A percentile compares a stretch with the other conserved stretches of the same genome.
Evolutionary conservation across 1,140 invertebrate genomes (phyloP).

Genomic region (Bilobella aurantiaca): DNA sequence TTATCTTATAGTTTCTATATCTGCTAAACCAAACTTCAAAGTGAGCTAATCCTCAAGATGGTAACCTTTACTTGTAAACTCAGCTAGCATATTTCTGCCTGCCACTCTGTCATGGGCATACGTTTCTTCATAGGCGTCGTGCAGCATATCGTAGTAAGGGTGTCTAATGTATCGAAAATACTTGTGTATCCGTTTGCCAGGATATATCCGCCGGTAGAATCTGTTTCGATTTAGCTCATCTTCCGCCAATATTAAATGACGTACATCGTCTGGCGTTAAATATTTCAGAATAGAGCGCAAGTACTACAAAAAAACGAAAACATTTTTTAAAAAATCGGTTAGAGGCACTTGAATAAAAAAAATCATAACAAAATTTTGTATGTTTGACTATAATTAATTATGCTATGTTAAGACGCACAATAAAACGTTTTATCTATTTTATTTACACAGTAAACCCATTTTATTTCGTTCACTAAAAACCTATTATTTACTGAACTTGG

Average conservation of each 20-base stretch:
- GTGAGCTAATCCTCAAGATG: too few species aligned
- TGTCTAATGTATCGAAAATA: background rate
- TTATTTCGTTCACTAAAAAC: too few species aligned
- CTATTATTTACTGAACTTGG: too few species aligned
- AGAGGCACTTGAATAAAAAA: too few species aligned
- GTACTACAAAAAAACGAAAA: conserved; percentile 51
- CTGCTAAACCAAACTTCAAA: too few species aligned
- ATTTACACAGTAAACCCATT: too few species aligned
- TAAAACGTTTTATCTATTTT: too few species aligned
- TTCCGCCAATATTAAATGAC: conserved; percentile 71
- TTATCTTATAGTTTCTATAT: too few species aligned
- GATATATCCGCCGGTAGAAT: background rate
- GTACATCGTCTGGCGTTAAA: conserved; percentile 76
- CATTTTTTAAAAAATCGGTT: too few species aligned
- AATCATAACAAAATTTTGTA: too few species aligned
- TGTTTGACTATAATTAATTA: too few species aligned
- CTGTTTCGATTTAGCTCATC: conserved; percentile 72
- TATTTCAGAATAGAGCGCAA: conserved; percentile 59
- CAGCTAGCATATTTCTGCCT: background rate
- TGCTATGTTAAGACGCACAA: too few species aligned
- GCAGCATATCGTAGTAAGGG: background rate
- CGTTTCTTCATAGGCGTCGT: background rate
- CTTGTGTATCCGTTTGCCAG: background rate
- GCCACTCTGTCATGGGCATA: background rate
- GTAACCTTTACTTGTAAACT: background rate